Conservation (phyloP, 2,888 invertebrate species). For the Leucophenga montana region DNA sequence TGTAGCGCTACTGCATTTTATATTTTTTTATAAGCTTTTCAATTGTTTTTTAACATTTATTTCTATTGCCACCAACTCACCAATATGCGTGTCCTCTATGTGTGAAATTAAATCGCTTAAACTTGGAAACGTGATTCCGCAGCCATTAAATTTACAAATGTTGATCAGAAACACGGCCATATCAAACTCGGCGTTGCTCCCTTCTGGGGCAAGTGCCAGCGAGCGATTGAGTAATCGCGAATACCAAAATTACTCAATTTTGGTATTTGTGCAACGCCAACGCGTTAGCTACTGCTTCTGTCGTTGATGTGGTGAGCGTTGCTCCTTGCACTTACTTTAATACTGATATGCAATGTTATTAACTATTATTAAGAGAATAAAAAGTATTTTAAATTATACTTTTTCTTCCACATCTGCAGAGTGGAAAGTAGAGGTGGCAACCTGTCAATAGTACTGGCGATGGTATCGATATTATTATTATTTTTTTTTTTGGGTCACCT, state of each 20-base stretch:
- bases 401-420: neutral
- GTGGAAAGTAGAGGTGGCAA: too few species aligned
- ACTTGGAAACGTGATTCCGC: conserved; percentile 87
- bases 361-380: neutral
- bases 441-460: too few species aligned
- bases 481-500: too few species aligned
- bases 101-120: conserved; percentile 88
- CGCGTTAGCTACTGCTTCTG: conserved; percentile 9
- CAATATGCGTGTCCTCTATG: conserved; percentile 90
- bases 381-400: neutral
- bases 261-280: conserved; percentile 29
- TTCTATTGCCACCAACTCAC: conserved; percentile 74
- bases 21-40: conserved; percentile 45
- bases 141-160: conserved; percentile 90
- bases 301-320: neutral
- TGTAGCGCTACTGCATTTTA: neutral
- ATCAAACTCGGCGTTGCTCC: conserved; percentile 69
- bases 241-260: conserved; percentile 14
- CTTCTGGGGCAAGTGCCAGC: conserved; percentile 38
- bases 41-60: conserved; percentile 40
- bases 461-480: too few species aligned
- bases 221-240: conserved; percentile 27
- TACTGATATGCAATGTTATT: neutral
- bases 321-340: neutral
- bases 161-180: conserved; percentile 94